phyloP scores from a whole-genome alignment of 2,113 vertebrate species.

The Reinhardtius hippoglossoides region DNA sequence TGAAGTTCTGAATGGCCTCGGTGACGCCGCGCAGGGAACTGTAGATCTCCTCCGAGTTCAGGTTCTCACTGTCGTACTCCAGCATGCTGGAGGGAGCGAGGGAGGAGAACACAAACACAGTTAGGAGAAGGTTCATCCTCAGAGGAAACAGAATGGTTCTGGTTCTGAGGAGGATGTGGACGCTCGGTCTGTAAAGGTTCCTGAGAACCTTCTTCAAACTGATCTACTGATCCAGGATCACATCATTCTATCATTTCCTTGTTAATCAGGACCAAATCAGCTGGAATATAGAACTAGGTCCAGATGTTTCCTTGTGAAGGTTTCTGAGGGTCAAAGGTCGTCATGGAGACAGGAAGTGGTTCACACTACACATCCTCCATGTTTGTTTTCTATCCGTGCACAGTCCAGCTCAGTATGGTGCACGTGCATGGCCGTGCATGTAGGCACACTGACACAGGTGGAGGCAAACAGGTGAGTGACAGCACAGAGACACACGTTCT shows the following conservation, averaged over 20 bases:
- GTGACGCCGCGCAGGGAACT: conserved; percentile 94
- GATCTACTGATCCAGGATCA: too few species aligned
- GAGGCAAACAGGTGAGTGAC: conserved; percentile 13
- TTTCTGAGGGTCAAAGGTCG: neutral
- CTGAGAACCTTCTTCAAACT: too few species aligned
- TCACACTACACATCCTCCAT: neutral
- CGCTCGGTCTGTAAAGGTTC: too few species aligned
- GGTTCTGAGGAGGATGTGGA: neutral
- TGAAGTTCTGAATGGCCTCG: conserved; percentile 96
- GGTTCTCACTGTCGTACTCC: conserved; percentile 94
- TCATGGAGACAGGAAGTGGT: neutral
- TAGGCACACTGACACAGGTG: neutral
- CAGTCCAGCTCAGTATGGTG: neutral
- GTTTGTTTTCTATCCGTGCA: too few species aligned
- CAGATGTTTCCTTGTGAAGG: neutral
- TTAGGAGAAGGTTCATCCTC: neutral
- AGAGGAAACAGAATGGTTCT: too few species aligned
- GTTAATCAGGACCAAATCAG: too few species aligned
- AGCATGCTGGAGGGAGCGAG: conserved; percentile 82
- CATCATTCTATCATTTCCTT: too few species aligned
- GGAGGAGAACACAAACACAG: neutral
- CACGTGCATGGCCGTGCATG: conserved; percentile 26
- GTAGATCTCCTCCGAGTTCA: conserved; percentile 95
- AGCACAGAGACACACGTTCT: neutral
- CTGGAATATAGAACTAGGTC: too few species aligned